Base-by-base conservation (phyloP, 2,888 invertebrate genomes). In the Rosalia funebris region DNA sequence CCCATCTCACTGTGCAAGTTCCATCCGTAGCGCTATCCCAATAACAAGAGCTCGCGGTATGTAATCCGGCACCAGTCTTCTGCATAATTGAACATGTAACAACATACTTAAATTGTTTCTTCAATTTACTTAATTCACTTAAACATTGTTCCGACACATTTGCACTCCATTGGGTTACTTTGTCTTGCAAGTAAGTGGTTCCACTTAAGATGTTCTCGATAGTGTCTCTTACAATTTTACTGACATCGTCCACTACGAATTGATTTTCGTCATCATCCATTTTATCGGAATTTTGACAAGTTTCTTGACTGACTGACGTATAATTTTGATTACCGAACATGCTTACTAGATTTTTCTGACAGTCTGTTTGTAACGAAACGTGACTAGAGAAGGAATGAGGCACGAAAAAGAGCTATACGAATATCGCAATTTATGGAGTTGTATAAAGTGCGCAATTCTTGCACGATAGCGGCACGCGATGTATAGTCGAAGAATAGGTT, bases 1-100 rank as follows among this genome's bases (percentile, higher is more conserved):
- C 93, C 93, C 93, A 94, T 72, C 92, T 87, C 4, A 92, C 91
- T 0, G 91, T 92, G 78, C 91, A 91, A 44, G 90, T 89, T 71
- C 91, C 89, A 79, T 93, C 93, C 0, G 92, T 91, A 9, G 85
- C 83, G 58, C 88, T 91, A 79, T 94, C 93, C 93, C 93, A 93
- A 78, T 85, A 93, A 76, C 93, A 93, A 1, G 91, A 90, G 65
- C 90, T 91, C 1, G 92, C 91, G 2, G 93, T 91, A 78, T 93
- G 92, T 34, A 93, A 82, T 0, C 92, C 93, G 0, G 92, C 88
- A 11, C 93, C 93, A 73, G 90, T 91, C 81, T 91, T 93, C 82
- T 93, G 93, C 82, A 93, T 92, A 62, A 94, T 89, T 11, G 91
- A 91, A 76, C 92, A 90, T 39, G 91, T 90, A 69, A 92, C 92